Evolutionary conservation across 1,140 invertebrate species (phyloP), one percentile per base, ranked within the genome.

Genomic region (Luehdorfia chinensis): DNA sequence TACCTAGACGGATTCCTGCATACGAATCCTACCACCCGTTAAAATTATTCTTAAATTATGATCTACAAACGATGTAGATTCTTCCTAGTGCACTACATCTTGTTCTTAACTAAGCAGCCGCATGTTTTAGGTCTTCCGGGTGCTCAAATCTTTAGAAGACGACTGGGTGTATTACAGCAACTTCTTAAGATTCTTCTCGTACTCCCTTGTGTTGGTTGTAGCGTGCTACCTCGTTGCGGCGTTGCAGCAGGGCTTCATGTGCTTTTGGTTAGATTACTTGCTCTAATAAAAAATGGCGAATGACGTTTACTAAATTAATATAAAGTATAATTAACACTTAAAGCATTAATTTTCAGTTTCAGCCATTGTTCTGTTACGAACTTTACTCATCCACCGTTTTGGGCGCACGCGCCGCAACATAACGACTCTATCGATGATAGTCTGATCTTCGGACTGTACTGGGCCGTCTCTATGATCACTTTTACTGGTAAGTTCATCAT

Each of bases 171-270:
- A 83, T 39, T 53, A 66, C 39, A 74, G 66, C 15, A 79, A 74
- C 50, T 18, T 60, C 8, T 18, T 80, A 3, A 52, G 78, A 1
- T 76, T 83, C 55, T 15, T 75, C 12, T 69, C 70, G 1, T 83
- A 69, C 47, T 64, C 73, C 0, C 47, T 80, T 28, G 51, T 83
- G 12, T 41, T 75, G 0, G 28, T 83, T 6, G 54, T 76, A 21
- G 59, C 69, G 1, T 78, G 75, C 39, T 83, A 75, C 43, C 47
- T 78, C 8, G 52, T 83, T 12, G 70, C 75, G 1, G 53, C 75
- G 6, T 9, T 76, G 36, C 76, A 83, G 47, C 75, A 83, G 4
- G 64, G 61, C 4, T 71, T 78, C 25, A 73, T 83, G 73, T 83
- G 78, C 30, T 75, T 66, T 47, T 45, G 60, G 78, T 83, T 9